Evolutionary conservation across 2,113 vertebrate species (phyloP), one percentile per base, ranked within the genome.

Genomic region (Gopherus evgoodei): DNA sequence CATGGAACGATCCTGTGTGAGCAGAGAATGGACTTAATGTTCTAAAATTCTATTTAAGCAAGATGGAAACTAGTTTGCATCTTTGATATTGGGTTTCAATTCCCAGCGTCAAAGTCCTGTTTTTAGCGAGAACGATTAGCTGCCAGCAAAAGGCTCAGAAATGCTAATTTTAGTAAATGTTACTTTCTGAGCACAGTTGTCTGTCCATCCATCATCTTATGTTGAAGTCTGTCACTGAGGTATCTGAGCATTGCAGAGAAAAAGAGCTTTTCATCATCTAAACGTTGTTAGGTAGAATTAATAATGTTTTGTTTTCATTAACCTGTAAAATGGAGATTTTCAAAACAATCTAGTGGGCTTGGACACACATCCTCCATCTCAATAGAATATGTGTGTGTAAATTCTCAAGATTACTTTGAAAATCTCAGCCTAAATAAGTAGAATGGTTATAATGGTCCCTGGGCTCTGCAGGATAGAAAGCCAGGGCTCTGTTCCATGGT

Each of bases 401-500:
- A 78, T 93, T 93, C 9, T 3, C 21, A 69, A 5, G 16, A 52
- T 25, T 86, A 8, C 50, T 3, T 38, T 59, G 1, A 80, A 92
- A 86, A 52, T 13, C 3, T 16, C 0, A 11, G 81, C 83, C 88
- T 49, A 82, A 85, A 6, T 49, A 86, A 87, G 5, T 35, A 9
- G 9, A 89, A 7, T 3, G 56, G 4, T 38, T 35, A n/a, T 29
- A 79, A 19, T 22, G 14, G 38, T 8, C 91, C 53, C 8, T 57
- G 47, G 1, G 14, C 13, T 3, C 54, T 52, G 31, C 0, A 44
- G 90, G 21, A 5, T 52, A 24, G 2, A 69, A 54, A 79, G 16
- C 6, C 53, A 29, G 4, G 16, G 5, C 38, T 86, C 21, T 49
- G 0, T 9, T 42, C 29, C 2, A 0, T 83, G 5, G 3, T 52